Percentiles rank a stretch among this genome's conserved stretches.
Evolutionary conservation across 2,888 invertebrate species (phyloP).

Genomic region (Blomia tropicalis): DNA sequence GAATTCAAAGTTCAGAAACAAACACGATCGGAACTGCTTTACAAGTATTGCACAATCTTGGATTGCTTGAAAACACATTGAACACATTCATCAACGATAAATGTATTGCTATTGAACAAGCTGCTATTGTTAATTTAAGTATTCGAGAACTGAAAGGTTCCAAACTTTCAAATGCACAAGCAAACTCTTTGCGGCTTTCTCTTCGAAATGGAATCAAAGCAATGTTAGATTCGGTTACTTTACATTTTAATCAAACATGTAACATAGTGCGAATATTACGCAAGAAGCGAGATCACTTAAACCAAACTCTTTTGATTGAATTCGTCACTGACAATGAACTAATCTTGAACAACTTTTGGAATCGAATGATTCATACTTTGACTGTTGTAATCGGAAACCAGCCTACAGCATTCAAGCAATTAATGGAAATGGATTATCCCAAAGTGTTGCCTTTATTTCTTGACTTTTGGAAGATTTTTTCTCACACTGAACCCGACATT

Average conservation of each 20-base stretch:
- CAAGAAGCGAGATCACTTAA: conserved; percentile 40
- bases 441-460: conserved; percentile 63
- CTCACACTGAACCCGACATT: conserved; percentile 19
- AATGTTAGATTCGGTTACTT: conserved; percentile 50
- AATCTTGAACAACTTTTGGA: conserved; percentile 26
- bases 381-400: conserved; percentile 31
- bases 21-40: conserved; percentile 45
- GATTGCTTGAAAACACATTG: conserved; percentile 39
- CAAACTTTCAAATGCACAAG: conserved; percentile 34
- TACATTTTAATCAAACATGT: conserved; percentile 36
- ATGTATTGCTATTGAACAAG: conserved; percentile 38
- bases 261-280: conserved; percentile 42
- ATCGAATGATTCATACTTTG: conserved; percentile 30
- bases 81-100: conserved; percentile 39
- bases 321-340: conserved; percentile 31
- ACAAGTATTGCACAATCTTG: conserved; percentile 48
- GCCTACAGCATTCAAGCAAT: conserved; percentile 52
- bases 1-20: conserved; percentile 33
- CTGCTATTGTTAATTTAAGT: conserved; percentile 35
- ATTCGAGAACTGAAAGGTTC: conserved; percentile 2
- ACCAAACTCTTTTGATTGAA: conserved; percentile 45
- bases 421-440: conserved; percentile 71
- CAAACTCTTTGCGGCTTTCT: conserved; percentile 46
- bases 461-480: conserved; percentile 50
- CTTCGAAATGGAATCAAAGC: conserved; percentile 80